phyloP scores from a whole-genome alignment of 2,797 vertebrate species.

The Hippoglossus hippoglossus region DNA sequence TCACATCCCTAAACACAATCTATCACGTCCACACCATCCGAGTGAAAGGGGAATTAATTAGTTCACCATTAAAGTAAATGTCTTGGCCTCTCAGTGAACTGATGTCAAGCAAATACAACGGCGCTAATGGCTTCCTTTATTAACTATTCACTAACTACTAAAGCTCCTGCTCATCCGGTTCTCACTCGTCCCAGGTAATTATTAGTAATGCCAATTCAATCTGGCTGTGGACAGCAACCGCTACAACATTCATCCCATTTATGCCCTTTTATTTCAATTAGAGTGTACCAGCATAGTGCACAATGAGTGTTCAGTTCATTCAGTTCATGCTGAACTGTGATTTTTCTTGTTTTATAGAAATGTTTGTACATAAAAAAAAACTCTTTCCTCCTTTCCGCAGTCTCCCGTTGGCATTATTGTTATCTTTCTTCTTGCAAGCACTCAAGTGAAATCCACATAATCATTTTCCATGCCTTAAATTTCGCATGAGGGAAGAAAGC shows the following conservation, averaged over 20 bases:
- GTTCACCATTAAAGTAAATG: conserved; percentile 27
- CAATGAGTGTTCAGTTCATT: background rate
- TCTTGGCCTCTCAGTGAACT: conserved; percentile 38
- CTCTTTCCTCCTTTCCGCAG: too few relatives aligned
- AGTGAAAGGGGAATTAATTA: conserved; percentile 48
- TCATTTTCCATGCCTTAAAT: conserved; percentile 27
- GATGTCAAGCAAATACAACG: conserved; percentile 41
- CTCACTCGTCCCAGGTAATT: background rate
- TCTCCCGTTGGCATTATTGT: too few relatives aligned
- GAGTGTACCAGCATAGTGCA: too few relatives aligned
- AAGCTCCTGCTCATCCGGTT: conserved; percentile 17
- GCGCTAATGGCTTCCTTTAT: conserved; percentile 43
- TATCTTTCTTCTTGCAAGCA: background rate
- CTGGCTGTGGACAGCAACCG: background rate
- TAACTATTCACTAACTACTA: conserved; percentile 50
- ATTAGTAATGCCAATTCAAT: conserved; percentile 10
- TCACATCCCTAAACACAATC: conserved; percentile 5
- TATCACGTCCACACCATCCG: conserved; percentile 1
- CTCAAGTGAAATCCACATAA: background rate
- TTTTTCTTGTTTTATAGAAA: background rate
- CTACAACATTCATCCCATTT: background rate
- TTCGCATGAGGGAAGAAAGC: conserved; percentile 16
- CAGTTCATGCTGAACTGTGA: background rate
- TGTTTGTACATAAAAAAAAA: background rate
- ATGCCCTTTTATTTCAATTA: background rate